Base-by-base conservation (phyloP, 2,113 vertebrate species). In the Nibea coibor region DNA sequence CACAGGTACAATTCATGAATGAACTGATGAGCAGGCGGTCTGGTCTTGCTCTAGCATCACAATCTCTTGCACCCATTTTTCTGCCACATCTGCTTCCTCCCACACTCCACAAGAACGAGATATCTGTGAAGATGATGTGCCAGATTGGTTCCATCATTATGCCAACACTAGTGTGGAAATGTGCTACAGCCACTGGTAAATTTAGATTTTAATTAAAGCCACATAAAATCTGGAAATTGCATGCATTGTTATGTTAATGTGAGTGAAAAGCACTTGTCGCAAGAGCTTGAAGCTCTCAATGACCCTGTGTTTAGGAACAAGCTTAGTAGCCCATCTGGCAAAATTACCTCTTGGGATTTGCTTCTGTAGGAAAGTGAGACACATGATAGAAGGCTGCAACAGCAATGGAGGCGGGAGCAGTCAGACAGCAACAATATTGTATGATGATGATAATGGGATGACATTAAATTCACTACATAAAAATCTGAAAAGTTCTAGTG, bases 171-270 rank as follows among this genome's bases (percentile, higher is more conserved):
- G 12, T n/a, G 22, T 43, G 4, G 56, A 64, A 22, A 64, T 12
- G 10, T 12, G 35, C 4, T 22, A 10, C n/a, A 72, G 31, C 72
- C 2, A 35, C n/a, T 48, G 28, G 2, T 26, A 47, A 20, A 59
- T 54, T 31, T 24, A 14, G n/a, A 58, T 68, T 26, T 72, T 10
- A 35, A 31, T 69, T 67, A 73, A 70, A 69, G 12, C n/a, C 17
- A 20, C 24, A 48, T n/a, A 16, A 62, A n/a, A 51, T 63, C 4
- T 0, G 10, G 14, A 39, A 50, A 10, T 24, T 3, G 5, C 4
- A n/a, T 58, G 2, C 5, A 57, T 68, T 61, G 64, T 28, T 48
- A 8, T 20, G 39, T 20, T 65, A 53, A 43, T 82, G 20, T 39
- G 14, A 58, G 39, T 56, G 53, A 10, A 28, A 17, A 64, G 10